Base-by-base conservation (phyloP, 2,888 invertebrate genomes). In the Horisme vitalbata region DNA sequence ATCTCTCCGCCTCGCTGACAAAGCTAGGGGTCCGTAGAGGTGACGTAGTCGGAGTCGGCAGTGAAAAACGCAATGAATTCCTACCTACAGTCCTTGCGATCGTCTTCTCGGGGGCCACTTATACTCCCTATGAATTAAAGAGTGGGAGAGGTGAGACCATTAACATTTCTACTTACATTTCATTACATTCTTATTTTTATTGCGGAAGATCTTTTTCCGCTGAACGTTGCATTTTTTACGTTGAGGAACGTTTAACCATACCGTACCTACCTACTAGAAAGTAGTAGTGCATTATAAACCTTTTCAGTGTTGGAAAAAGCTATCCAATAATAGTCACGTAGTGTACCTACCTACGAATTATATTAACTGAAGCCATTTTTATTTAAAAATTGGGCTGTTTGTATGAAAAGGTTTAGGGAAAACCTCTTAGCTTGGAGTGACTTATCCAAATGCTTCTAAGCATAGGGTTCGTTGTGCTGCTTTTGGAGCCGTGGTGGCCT, bases 61-160 rank as follows among this genome's bases (percentile, higher is more conserved):
- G 91, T 37, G 93, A 93, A 71, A 93, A 92, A 74, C 84, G 91
- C 58, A 68, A 91, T 41, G 90, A 91, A 61, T 92, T 90, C 64
- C 66, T 87, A 34, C 74, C 91, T 31, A 83, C 90, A 8, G 71
- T 91, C 12, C 76, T 91, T 33, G 91, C 90, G 8, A 82, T 90
- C 13, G 78, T 92, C 57, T 90, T 80, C 50, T 67, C 78, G 4
- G 83, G 83, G 13, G 82, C 82, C 36, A 68, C 73, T 11, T 80
- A 74, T 57, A 79, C 78, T 15, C 71, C 77, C 38, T 71, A 71
- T 59, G 73, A 78, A 59, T 59, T 76, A 54, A 51, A 69, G 30
- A 66, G 68, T 55, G 79, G 79, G 15, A 71, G 67, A 75, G 72
- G 82, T 81, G 60, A 66, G 61, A 49, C 53, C 47, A 35, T 41